Conservation (phyloP, 2,888 invertebrate genomes). For the Lobophora halterata region DNA sequence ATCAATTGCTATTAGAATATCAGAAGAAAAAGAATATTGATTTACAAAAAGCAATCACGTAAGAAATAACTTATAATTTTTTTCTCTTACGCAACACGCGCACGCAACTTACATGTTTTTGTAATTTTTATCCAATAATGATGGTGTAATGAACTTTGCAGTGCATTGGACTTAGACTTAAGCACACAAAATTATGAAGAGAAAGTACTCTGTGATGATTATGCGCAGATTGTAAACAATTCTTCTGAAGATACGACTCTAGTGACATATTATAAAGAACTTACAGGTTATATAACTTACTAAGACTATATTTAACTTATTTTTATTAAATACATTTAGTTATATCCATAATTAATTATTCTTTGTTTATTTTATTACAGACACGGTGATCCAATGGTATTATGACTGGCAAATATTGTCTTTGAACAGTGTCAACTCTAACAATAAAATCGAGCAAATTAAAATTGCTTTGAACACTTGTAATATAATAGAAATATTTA, state of each 20-base stretch:
- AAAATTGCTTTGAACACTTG: conserved; percentile 31
- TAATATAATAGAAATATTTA: conserved; percentile 10
- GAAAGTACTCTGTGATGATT: conserved; percentile 58
- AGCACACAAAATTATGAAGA: conserved; percentile 39
- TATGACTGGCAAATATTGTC: conserved; percentile 55
- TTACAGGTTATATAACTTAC: too few species aligned
- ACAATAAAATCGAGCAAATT: conserved; percentile 42
- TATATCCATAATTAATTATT: too few species aligned
- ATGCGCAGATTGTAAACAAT: conserved; percentile 51
- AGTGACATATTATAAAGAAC: conserved; percentile 51
- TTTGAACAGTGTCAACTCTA: conserved; percentile 41
- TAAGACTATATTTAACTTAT: too few species aligned
- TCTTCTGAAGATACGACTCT: conserved; percentile 36
- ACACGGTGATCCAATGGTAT: conserved; percentile 61
- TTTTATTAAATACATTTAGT: too few species aligned
- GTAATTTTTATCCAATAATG: neutral
- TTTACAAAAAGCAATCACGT: conserved; percentile 61
- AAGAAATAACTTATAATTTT: conserved; percentile 13
- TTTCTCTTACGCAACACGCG: neutral
- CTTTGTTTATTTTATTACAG: conserved; percentile 40
- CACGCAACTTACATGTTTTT: neutral
- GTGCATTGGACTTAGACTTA: conserved; percentile 59
- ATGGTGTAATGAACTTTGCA: conserved; percentile 24
- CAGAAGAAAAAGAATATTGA: conserved; percentile 48
- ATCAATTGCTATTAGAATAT: conserved; percentile 49